Evolutionary conservation across 2,797 vertebrate species (phyloP).

Genomic region (Cryptoblepharus egeriae): DNA sequence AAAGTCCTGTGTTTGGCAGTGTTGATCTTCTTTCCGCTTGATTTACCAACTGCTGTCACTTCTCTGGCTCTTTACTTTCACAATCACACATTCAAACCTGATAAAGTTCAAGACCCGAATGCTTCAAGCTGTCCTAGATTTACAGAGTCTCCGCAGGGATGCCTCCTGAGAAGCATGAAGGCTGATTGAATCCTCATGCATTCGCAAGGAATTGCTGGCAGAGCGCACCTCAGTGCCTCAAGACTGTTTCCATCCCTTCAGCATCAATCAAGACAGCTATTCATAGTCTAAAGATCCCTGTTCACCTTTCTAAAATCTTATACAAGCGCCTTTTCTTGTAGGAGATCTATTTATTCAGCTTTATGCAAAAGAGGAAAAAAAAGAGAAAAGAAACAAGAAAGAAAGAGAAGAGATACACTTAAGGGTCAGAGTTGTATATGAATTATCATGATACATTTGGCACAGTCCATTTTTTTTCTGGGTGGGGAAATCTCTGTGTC

Average conservation of each 20-base stretch:
- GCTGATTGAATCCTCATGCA: constrained; percentile 71
- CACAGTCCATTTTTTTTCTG: not conserved
- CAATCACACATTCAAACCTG: constrained; percentile 72
- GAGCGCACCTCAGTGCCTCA: constrained; percentile 31
- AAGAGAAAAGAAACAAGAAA: too few species aligned
- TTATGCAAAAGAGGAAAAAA: not conserved
- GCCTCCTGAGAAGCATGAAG: constrained; percentile 18
- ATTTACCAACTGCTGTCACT: constrained; percentile 70
- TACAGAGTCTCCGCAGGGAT: constrained; percentile 47
- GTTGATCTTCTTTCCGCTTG: constrained; percentile 63
- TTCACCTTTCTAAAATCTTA: constrained; percentile 31
- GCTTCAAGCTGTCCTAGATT: constrained; percentile 66
- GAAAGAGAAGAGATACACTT: not conserved
- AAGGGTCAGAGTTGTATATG: not conserved
- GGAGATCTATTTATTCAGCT: not conserved
- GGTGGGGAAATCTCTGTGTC: not conserved
- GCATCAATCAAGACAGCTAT: constrained; percentile 9
- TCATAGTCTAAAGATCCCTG: constrained; percentile 15
- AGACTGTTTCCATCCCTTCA: constrained; percentile 1
- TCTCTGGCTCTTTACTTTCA: constrained; percentile 73
- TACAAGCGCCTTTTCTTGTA: not conserved
- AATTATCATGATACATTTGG: not conserved
- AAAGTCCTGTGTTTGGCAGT: constrained; percentile 48
- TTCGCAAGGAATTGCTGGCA: constrained; percentile 18
- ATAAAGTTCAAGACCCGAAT: constrained; percentile 77